These are phyloP conservation scores for Smutsia gigantea DNA, from an alignment of 2,797 vertebrate species.

Conservation along the genomic window DNA sequence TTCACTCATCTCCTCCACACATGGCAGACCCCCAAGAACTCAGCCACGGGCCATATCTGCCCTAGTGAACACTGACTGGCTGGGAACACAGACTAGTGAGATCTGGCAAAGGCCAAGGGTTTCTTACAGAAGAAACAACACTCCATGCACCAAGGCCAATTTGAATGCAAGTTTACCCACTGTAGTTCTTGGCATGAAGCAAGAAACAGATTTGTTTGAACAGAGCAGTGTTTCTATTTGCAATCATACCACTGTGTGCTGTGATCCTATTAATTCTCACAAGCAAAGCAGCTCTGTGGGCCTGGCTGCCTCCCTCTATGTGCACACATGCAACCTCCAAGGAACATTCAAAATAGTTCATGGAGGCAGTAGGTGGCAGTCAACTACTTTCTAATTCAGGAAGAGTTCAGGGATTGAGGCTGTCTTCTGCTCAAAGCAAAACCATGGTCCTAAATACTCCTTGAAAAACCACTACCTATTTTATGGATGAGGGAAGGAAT, in stretches of 20 bases:
- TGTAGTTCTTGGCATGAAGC: conserved; percentile 76
- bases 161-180: conserved; percentile 75
- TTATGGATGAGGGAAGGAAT: not conserved
- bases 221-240: conserved; percentile 79
- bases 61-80: not conserved
- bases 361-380: conserved; percentile 13
- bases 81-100: not conserved
- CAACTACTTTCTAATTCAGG: conserved; percentile 47
- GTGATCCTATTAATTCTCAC: conserved; percentile 76
- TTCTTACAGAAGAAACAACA: conserved; percentile 57
- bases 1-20: not conserved
- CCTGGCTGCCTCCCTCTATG: conserved; percentile 27
- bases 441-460: not conserved
- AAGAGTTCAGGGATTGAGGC: not conserved
- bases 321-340: conserved; percentile 10
- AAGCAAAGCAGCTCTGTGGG: conserved; percentile 50
- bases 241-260: conserved; percentile 76
- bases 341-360: not conserved
- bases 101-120: conserved; percentile 42
- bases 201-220: conserved; percentile 81
- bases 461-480: not conserved
- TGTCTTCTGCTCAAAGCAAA: conserved; percentile 26
- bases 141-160: conserved; percentile 63
- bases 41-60: not conserved
- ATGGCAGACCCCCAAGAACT: not conserved